phyloP scores from a whole-genome alignment of 2,797 vertebrate genomes.

The Gymnocypris eckloni region DNA sequence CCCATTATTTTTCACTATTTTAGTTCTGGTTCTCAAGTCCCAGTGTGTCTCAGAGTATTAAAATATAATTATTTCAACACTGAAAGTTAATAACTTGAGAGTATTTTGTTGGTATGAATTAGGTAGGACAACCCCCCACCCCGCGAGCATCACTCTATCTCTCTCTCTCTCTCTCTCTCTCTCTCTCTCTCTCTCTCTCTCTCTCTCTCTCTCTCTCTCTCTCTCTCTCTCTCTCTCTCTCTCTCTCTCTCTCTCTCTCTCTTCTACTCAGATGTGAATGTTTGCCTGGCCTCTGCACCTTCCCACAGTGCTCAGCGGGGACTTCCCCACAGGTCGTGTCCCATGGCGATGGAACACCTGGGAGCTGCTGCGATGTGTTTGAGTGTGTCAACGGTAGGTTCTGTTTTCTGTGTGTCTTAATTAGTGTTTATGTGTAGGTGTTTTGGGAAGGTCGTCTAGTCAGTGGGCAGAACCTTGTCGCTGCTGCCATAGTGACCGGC shows the following conservation, averaged over 20 bases:
- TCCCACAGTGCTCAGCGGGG: conserved; percentile 85
- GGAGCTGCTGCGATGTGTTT: conserved; percentile 90
- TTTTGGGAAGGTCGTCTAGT: conserved; percentile 30
- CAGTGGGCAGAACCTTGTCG: conserved; percentile 27
- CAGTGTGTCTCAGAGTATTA: not conserved
- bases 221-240: no score
- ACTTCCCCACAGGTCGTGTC: conserved; percentile 84
- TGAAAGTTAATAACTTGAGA: not conserved
- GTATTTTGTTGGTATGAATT: conserved; percentile 23
- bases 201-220: no score
- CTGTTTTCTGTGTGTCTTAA: conserved; percentile 47
- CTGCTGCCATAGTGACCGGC: conserved; percentile 26
- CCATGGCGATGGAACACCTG: conserved; percentile 85
- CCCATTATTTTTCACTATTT: not conserved
- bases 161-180: no score
- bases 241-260: not conserved
- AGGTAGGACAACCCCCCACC: not conserved
- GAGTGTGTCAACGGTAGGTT: conserved; percentile 89
- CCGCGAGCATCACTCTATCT: not conserved
- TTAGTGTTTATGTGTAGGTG: conserved; percentile 44
- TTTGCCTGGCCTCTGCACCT: conserved; percentile 84
- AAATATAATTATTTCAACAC: not conserved
- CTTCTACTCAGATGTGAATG: conserved; percentile 85
- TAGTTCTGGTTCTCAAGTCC: not conserved
- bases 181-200: no score